Evolutionary conservation across 2,113 vertebrate genomes (phyloP), one percentile per base, ranked within the genome.

Genomic region (Odontesthes bonariensis): DNA sequence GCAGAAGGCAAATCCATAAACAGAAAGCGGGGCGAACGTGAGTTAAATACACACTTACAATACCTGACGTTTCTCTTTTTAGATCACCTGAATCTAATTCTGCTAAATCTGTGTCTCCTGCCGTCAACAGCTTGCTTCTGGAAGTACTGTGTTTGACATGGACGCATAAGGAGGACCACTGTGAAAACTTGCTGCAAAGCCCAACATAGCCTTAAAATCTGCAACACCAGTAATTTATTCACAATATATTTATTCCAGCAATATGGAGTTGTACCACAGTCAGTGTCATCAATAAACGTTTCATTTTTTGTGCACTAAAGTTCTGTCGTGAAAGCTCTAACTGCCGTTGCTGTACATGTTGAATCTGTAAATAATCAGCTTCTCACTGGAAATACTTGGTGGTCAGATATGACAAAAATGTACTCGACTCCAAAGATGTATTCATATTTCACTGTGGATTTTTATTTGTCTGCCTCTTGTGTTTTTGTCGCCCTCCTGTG

Each of bases 81-180:
- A 13, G 2, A 54, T 38, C 35, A 54, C 17, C 11, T 72, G 23
- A 33, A 32, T 53, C n/a, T 62, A 31, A 53, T 19, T 22, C 32
- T 33, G 46, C 16, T 27, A 57, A 55, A 47, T 52, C 7, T 63
- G 6, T 51, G 1, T 53, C 17, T 63, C 33, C 22, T 79, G 60
- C 65, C 0, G 5, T 73, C 44, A 46, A 60, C 82, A 95, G 94
- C 92, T 66, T 94, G 94, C 73, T 95, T 94, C 81, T 95, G 94
- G 94, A 95, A 95, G 81, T 95, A 95, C 77, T 95, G 93, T 71
- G 93, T 95, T 73, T 95, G 81, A 94, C 23, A 75, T 5, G 1
- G 67, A 74, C 17, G 16, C 65, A 42, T 67, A 33, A 56, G 38
- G 42, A 79, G 55, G 57, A 79, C n/a, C 75, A 69, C 71, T 75